phyloP scores from a whole-genome alignment of 2,797 vertebrate species.

The Squalus acanthias region DNA sequence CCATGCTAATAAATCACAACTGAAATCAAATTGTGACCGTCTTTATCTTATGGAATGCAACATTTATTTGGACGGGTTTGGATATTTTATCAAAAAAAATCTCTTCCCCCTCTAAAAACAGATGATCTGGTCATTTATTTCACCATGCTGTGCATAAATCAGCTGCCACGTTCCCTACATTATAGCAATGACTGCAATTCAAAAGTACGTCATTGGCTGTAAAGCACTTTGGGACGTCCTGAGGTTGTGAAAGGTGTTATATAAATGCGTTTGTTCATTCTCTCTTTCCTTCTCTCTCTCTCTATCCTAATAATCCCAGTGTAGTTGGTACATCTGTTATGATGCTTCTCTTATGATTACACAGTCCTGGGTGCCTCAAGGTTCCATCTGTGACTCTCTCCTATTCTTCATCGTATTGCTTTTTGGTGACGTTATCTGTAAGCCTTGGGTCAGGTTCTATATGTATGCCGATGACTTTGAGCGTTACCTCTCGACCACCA shows the following conservation, averaged over 20 bases:
- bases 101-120: not conserved
- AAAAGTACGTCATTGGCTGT: not conserved
- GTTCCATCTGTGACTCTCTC: not conserved
- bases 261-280: not conserved
- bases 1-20: not conserved
- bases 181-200: not conserved
- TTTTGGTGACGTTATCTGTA: not conserved
- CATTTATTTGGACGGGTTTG: not conserved
- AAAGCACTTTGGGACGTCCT: not conserved
- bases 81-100: not conserved
- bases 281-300: not conserved
- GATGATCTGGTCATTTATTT: not conserved
- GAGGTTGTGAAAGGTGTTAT: not conserved
- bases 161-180: not conserved
- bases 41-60: not conserved
- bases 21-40: not conserved
- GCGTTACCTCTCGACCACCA: not conserved
- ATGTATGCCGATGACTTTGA: not conserved
- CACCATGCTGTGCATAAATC: not conserved
- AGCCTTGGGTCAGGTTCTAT: not conserved
- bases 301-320: not conserved
- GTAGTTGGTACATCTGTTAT: not conserved
- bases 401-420: not conserved
- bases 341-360: not conserved
- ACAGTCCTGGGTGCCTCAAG: not conserved